These are phyloP conservation scores for Colistium nudipinnis DNA, from an alignment of 2,113 vertebrate genomes.

Conservation along the genomic window DNA sequence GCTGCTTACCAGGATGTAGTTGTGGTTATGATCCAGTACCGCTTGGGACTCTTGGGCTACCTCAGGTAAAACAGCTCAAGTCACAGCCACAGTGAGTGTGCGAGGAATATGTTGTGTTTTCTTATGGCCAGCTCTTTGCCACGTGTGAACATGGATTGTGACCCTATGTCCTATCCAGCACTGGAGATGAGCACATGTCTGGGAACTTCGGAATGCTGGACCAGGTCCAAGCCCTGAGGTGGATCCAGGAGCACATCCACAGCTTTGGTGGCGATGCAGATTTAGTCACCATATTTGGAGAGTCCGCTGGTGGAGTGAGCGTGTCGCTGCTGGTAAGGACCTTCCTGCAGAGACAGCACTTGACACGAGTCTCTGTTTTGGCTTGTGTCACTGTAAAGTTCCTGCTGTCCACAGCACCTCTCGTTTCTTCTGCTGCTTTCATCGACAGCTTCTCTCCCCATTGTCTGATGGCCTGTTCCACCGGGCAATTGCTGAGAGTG, in stretches of 20 bases:
- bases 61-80: constrained; percentile 77
- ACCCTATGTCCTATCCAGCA: constrained; percentile 76
- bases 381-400: background rate
- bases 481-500: constrained; percentile 87
- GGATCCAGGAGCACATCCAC: constrained; percentile 89
- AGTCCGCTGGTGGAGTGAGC: constrained; percentile 88
- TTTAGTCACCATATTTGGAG: constrained; percentile 88
- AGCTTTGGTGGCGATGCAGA: constrained; percentile 88
- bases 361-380: background rate
- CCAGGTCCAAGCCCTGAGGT: constrained; percentile 88
- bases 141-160: background rate
- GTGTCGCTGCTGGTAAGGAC: constrained; percentile 84
- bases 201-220: constrained; percentile 91
- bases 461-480: constrained; percentile 84
- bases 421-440: background rate
- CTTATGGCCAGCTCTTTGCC: background rate
- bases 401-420: background rate
- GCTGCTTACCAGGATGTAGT: constrained; percentile 86
- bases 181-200: constrained; percentile 83
- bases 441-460: constrained; percentile 84
- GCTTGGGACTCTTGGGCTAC: constrained; percentile 86
- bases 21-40: constrained; percentile 88
- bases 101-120: background rate
- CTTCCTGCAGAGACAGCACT: background rate
- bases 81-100: background rate